A percentile compares a stretch with the other conserved stretches of the same genome.
Evolutionary conservation across 2,888 invertebrate species (phyloP).

Genomic region (Euclidia mi): DNA sequence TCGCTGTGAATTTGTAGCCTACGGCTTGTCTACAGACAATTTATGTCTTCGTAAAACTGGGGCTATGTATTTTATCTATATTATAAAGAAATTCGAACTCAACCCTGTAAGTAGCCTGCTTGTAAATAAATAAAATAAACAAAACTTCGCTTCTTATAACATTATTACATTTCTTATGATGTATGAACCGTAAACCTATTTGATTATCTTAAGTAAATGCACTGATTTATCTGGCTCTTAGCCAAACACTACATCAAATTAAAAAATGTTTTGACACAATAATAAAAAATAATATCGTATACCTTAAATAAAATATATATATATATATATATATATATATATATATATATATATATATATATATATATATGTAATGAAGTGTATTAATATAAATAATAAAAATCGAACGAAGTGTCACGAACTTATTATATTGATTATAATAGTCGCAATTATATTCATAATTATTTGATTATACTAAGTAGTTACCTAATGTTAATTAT

Average conservation of each 20-base stretch:
- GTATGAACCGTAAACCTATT: conserved; percentile 40
- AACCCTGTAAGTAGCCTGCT: conserved; percentile 3
- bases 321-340: no score
- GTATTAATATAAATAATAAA: no score
- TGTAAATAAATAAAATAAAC: conserved; percentile 6
- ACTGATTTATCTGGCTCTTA: conserved; percentile 66
- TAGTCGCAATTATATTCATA: no score
- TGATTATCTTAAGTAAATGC: conserved; percentile 62
- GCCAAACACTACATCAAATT: no score
- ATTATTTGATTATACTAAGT: no score
- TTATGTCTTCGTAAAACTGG: background rate
- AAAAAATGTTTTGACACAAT: conserved; percentile 69
- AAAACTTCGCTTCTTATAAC: conserved; percentile 17
- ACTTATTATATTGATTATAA: no score
- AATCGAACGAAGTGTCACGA: no score
- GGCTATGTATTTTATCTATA: background rate
- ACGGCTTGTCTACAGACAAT: background rate
- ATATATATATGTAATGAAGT: no score
- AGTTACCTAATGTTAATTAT: no score
- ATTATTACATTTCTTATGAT: conserved; percentile 27
- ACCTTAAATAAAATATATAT: no score
- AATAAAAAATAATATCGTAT: no score
- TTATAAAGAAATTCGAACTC: conserved; percentile 4
- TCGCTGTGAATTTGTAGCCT: background rate
- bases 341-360: no score